Conservation (phyloP, 2,113 vertebrate species). For the Stigmatopora argus region DNA sequence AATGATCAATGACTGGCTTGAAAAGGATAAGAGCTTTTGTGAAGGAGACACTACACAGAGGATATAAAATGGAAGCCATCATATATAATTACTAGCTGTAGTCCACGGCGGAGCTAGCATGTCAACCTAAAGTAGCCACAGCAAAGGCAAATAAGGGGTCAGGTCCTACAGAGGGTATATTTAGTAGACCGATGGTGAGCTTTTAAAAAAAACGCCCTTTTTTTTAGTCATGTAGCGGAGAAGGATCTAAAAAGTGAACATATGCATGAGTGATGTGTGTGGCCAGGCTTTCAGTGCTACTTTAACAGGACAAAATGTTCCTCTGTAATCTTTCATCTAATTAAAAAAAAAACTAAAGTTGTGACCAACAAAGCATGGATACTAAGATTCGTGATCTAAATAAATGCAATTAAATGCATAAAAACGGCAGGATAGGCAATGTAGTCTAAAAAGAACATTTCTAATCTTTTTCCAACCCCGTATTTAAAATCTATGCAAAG, state of each 20-base stretch:
- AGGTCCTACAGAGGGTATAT: conserved; percentile 72
- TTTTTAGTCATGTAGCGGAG: conserved; percentile 49
- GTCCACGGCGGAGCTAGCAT: conserved; percentile 62
- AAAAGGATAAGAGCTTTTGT: conserved; percentile 42
- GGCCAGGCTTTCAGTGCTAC: conserved; percentile 39
- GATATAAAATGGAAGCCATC: conserved; percentile 63
- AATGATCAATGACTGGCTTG: conserved; percentile 15
- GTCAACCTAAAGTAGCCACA: conserved; percentile 70
- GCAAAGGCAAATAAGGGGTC: conserved; percentile 74
- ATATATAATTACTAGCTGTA: conserved; percentile 66
- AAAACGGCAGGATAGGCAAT: too few species aligned
- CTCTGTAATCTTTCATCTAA: conserved; percentile 43
- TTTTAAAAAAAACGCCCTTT: conserved; percentile 67
- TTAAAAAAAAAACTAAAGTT: conserved; percentile 34
- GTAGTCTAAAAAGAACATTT: too few species aligned
- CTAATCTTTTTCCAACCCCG: too few species aligned
- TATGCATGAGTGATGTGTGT: conserved; percentile 35
- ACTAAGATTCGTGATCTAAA: conserved; percentile 10
- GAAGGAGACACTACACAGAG: conserved; percentile 55
- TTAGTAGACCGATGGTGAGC: conserved; percentile 64
- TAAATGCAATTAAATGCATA: neutral
- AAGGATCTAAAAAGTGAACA: conserved; percentile 57
- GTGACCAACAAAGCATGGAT: conserved; percentile 31
- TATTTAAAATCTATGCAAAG: too few species aligned
- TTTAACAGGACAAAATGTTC: conserved; percentile 16